Evolutionary conservation across 2,888 invertebrate species (phyloP), one percentile per base, ranked within the genome.

Genomic region (Aphodius granarius): DNA sequence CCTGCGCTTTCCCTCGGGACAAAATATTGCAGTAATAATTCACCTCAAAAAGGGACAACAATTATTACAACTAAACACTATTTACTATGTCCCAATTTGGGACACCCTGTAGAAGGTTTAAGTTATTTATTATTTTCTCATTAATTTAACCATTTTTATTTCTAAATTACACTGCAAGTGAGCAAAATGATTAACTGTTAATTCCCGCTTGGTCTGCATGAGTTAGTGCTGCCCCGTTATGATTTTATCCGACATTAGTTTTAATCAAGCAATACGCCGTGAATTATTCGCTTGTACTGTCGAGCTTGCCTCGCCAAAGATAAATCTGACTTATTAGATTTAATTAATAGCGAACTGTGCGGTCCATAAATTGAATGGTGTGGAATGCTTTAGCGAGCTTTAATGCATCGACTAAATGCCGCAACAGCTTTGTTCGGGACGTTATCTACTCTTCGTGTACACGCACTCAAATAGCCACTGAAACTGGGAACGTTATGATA

Each of bases 201-300:
- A 21, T 66, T 66, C 18, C 18, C 43, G 5, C 17, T n/a, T 9
- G 66, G 66, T 64, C n/a, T n/a, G 43, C 43, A 43, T 66, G 66
- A 66, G 18, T 66, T 66, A 66, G 43, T 66, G 66, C 20, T 13
- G 66, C 21, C 15, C 21, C n/a, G 17, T 21, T 17, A 18, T n/a
- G 66, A 66, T 66, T 66, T 66, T 21, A 43, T 19, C 66, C 66
- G 66, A 18, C 66, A 66, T 66, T 66, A 66, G 66, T 66, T 66
- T 66, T 66, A 66, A 66, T 66, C 66, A 66, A 66, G 43, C 43
- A 43, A 43, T 43, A 43, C 43, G 43, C 66, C 17, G 66, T 21
- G 66, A 19, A 66, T 43, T 43, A 43, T 43, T 43, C 3, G 43
- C 9, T 13, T 6, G 43, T 43, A 3, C 43, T 43, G 43, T 43